These are phyloP conservation scores for Papilio xuthus DNA, from an alignment of 1,140 invertebrate species.

Conservation along the genomic window DNA sequence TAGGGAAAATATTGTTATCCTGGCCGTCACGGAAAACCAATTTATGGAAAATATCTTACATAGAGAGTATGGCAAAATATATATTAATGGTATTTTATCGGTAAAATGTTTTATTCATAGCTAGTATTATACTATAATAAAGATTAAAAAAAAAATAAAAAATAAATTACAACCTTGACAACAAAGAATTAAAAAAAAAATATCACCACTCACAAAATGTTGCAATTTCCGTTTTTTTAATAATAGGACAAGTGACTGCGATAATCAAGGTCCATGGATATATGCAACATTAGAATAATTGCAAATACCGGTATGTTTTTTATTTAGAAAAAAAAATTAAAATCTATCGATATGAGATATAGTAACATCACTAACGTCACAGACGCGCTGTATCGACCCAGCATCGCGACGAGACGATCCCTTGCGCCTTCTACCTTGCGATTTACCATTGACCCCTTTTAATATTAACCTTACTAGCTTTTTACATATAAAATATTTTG, in stretches of 20 bases:
- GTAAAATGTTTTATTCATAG: too few species aligned
- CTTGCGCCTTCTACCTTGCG: slow-evolving; percentile 51
- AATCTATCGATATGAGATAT: slow-evolving; percentile 40
- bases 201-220: too few species aligned
- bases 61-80: not conserved
- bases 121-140: too few species aligned
- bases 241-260: too few species aligned
- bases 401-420: slow-evolving; percentile 50
- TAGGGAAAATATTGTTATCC: slow-evolving; percentile 40
- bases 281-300: too few species aligned
- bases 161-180: too few species aligned
- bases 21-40: slow-evolving; percentile 26
- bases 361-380: slow-evolving; percentile 57
- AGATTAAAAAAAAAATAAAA: too few species aligned
- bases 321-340: not conserved
- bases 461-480: slow-evolving; percentile 38
- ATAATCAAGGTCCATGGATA: too few species aligned
- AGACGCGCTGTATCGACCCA: slow-evolving; percentile 71
- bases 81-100: too few species aligned
- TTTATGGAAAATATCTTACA: slow-evolving; percentile 9
- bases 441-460: slow-evolving; percentile 61
- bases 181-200: too few species aligned
- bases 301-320: too few species aligned
- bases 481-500: not conserved
- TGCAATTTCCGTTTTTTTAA: too few species aligned